These are phyloP conservation scores for Bos taurus DNA, from an alignment of 2,113 vertebrate species.

Conservation along the genomic window ARS-UCD2.0 NC_037344.1:2119001-2119500, in stretches of 20 bases:
- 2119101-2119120: neutral
- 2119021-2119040: neutral
- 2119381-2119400: neutral
- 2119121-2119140: neutral
- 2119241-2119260: neutral
- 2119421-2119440: neutral
- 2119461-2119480: neutral
- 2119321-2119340: neutral
- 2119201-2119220: neutral
- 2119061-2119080: neutral
- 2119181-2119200: neutral
- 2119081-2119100: neutral
- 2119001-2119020: neutral
- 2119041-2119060: neutral
- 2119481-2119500: neutral
- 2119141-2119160: neutral
- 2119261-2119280: neutral
- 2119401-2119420: neutral
- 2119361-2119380: neutral
- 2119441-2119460: neutral
- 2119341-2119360: neutral
- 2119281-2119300: neutral
- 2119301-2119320: neutral
- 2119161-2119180: neutral
- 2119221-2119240: neutral